phyloP scores from a whole-genome alignment of 1,140 invertebrate genomes.

The Eriosoma lanigerum region DNA sequence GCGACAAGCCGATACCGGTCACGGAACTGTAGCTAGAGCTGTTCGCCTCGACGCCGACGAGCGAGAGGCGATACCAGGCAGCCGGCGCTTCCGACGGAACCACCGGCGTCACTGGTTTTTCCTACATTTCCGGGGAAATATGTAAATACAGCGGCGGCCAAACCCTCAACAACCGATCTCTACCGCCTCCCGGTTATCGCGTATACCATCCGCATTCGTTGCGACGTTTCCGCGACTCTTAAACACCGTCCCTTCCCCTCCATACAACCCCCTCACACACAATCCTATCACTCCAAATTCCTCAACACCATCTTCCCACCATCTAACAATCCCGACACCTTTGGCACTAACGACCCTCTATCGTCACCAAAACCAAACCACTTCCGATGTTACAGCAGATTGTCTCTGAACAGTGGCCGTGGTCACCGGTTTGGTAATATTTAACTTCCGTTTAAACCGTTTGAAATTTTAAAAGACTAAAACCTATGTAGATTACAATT shows the following conservation, averaged over 20 bases:
- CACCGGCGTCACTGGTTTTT: constrained; percentile 72
- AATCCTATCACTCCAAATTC: background rate
- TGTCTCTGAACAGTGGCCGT: too few species aligned
- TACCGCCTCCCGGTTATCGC: background rate
- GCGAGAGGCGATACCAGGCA: constrained; percentile 72
- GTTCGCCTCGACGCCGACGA: constrained; percentile 66
- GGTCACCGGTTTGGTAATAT: too few species aligned
- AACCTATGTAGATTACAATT: too few species aligned
- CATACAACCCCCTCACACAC: background rate
- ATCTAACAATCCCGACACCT: too few species aligned
- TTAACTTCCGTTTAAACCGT: too few species aligned
- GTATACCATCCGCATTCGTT: constrained; percentile 40
- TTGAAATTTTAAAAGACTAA: too few species aligned
- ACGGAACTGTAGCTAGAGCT: constrained; percentile 93
- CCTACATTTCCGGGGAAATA: constrained; percentile 69
- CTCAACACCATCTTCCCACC: too few species aligned
- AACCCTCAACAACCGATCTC: constrained; percentile 20
- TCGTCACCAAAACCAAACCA: too few species aligned
- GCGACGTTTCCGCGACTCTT: constrained; percentile 40
- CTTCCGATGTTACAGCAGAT: too few species aligned
- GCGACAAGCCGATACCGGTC: constrained; percentile 74
- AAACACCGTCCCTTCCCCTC: background rate
- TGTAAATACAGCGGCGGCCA: constrained; percentile 29
- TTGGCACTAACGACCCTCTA: background rate
- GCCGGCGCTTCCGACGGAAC: constrained; percentile 67